Conservation (phyloP, 2,797 vertebrate genomes). For the Sebastes diaconus region DNA sequence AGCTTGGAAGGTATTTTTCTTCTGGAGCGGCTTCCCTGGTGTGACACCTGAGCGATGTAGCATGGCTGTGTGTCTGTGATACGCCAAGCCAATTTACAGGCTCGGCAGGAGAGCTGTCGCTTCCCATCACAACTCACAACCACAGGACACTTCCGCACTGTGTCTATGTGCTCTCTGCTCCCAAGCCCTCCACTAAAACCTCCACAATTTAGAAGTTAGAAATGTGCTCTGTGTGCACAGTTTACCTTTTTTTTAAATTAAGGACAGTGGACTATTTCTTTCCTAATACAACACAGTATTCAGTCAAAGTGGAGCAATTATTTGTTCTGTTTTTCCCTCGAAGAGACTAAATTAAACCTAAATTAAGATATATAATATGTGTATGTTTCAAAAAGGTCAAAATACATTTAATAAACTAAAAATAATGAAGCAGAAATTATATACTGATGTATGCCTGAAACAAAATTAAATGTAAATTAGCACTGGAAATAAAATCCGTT, state of each 20-base stretch:
- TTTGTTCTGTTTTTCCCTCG: background rate
- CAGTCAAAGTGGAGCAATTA: background rate
- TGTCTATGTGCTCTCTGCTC: constrained; percentile 68
- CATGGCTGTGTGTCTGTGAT: constrained; percentile 82
- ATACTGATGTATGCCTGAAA: background rate
- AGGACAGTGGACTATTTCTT: background rate
- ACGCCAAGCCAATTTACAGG: constrained; percentile 82
- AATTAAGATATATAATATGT: background rate
- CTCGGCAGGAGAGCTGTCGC: constrained; percentile 79
- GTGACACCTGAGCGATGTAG: constrained; percentile 82
- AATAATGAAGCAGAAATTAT: background rate
- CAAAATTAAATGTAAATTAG: background rate
- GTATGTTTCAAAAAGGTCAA: background rate
- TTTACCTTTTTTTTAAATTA: constrained; percentile 12
- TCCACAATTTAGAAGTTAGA: constrained; percentile 60
- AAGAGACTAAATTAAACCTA: background rate
- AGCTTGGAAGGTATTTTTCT: constrained; percentile 80
- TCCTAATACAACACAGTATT: background rate
- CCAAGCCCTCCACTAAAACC: constrained; percentile 57
- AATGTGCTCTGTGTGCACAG: constrained; percentile 40
- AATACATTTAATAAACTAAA: background rate
- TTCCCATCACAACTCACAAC: constrained; percentile 79
- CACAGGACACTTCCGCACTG: constrained; percentile 74
- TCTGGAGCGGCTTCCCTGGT: constrained; percentile 75
- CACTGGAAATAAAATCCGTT: background rate